Evolutionary conservation across 2,797 vertebrate genomes (phyloP), one percentile per base, ranked within the genome.

Genomic region (Lacerta viridis): DNA sequence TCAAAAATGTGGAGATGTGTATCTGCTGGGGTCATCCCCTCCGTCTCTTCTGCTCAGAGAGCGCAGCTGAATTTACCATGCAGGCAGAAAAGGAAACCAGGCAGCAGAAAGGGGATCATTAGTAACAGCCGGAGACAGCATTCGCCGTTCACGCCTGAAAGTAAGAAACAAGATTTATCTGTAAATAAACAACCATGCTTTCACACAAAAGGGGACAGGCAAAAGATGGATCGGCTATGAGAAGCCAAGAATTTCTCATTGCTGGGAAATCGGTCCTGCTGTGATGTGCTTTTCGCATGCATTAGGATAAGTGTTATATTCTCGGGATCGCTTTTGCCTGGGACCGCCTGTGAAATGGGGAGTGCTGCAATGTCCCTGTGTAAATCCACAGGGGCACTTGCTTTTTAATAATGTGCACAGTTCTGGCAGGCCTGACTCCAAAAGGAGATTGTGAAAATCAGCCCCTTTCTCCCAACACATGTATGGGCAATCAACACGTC

Each of bases 111-210:
- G 86, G 72, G 41, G 79, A 69, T 89, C 10, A 55, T 36, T 82
- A 46, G 84, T 81, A 90, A 83, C 2, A 90, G 61, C 17, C 87
- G 46, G 80, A 88, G 91, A 41, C 83, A 89, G 4, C 13, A 3
- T 46, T 84, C 0, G 0, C 71, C 77, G 46, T 82, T 85, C 66
- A 61, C 64, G 36, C 69, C 66, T 93, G 91, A 85, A 90, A 95
- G 74, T 87, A 88, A 83, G 88, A 77, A 83, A 7, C 77, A 85
- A 86, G 80, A 55, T 89, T 92, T 84, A 84, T 72, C 84, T 90
- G 77, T 66, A 29, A 39, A 10, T 64, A 72, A 86, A 74, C 86
- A 55, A 33, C 7, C 23, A 4, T 5, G 39, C 61, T 87, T 85
- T 83, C 89, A 80, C 1, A 25, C 36, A 68, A 90, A 76, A 72